phyloP scores from a whole-genome alignment of 37 sponge, comb jelly and placozoan species.

The Mnemiopsis leidyi region DNA sequence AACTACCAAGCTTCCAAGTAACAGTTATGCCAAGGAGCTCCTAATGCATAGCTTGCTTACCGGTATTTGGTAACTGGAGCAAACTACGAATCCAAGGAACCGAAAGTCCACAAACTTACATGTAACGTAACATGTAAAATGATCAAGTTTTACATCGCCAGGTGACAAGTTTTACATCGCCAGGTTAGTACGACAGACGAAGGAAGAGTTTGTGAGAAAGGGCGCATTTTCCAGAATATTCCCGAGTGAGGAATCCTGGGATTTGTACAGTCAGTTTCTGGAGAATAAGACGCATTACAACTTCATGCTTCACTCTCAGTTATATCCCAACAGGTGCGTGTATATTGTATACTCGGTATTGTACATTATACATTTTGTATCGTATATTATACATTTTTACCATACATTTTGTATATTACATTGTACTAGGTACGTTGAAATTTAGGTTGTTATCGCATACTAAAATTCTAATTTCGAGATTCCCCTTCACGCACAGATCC shows the following conservation, averaged over 20 bases:
- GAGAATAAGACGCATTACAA: constrained; percentile 67
- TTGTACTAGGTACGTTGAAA: no score
- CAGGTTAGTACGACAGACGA: constrained; percentile 66
- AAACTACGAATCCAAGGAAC: no score
- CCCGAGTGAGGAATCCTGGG: constrained; percentile 76
- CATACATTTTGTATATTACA: no score
- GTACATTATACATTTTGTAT: no score
- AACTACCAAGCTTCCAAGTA: no score
- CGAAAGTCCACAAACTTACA: no score
- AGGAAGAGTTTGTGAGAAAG: constrained; percentile 74
- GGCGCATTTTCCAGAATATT: constrained; percentile 77
- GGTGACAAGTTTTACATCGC: background rate
- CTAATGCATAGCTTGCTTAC: no score
- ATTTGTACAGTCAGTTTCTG: constrained; percentile 72
- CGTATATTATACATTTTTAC: no score
- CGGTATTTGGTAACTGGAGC: no score
- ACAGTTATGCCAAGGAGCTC: no score
- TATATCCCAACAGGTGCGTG: constrained; percentile 73
- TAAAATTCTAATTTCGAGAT: constrained; percentile 57
- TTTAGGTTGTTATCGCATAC: no score
- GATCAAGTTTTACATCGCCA: background rate
- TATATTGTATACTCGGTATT: no score
- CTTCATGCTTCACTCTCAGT: constrained; percentile 70
- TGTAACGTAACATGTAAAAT: background rate
- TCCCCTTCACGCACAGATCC: constrained; percentile 59